Evolutionary conservation across 1,140 invertebrate species (phyloP).

Genomic region (Leptinotarsa undecemlineata): DNA sequence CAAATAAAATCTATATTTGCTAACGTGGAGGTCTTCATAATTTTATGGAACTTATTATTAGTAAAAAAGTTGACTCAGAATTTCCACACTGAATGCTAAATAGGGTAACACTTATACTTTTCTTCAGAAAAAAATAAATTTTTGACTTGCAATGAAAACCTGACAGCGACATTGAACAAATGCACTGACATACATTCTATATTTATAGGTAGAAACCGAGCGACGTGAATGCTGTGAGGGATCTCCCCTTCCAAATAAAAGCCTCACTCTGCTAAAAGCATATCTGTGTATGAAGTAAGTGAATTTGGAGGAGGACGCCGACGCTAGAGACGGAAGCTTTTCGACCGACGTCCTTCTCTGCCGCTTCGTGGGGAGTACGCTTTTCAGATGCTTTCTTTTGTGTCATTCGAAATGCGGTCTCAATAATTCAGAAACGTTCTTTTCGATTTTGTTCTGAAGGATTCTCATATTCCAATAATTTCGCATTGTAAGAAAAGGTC

Average conservation of each 20-base stretch:
- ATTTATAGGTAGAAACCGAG: slow-evolving; percentile 37
- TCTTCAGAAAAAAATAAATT: not conserved
- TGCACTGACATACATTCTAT: slow-evolving; percentile 41
- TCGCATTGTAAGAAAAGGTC: too few relatives aligned
- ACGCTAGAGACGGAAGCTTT: slow-evolving; percentile 2
- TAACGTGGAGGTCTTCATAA: too few relatives aligned
- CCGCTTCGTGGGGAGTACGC: not conserved
- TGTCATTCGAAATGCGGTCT: too few relatives aligned
- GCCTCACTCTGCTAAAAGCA: slow-evolving; percentile 50
- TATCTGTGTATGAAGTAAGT: slow-evolving; percentile 53
- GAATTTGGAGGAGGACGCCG: slow-evolving; percentile 43
- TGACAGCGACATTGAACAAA: slow-evolving; percentile 17
- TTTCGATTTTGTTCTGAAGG: too few relatives aligned
- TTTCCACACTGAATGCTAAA: too few relatives aligned
- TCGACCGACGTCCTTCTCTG: not conserved
- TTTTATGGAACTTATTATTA: too few relatives aligned
- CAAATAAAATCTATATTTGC: too few relatives aligned
- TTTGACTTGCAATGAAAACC: slow-evolving; percentile 9
- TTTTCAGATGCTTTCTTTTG: not conserved
- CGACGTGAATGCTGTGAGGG: slow-evolving; percentile 33
- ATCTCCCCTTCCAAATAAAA: slow-evolving; percentile 46
- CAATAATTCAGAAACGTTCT: too few relatives aligned
- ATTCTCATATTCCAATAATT: too few relatives aligned
- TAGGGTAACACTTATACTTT: too few relatives aligned
- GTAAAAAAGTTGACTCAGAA: too few relatives aligned